Conservation (phyloP, 2,797 vertebrate genomes). For the Leucoraja ocellata region DNA sequence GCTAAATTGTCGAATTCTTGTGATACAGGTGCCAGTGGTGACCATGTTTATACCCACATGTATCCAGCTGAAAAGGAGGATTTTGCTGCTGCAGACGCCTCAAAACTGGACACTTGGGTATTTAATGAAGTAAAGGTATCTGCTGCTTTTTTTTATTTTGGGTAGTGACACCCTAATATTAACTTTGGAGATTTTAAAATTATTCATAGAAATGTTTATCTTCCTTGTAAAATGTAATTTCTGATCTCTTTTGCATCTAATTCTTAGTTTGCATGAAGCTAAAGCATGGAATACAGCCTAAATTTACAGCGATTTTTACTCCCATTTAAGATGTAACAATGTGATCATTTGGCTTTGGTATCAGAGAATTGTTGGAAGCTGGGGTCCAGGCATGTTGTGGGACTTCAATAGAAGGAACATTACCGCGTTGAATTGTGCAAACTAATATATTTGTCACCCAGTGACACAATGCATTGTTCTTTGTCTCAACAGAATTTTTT, state of each 20-base stretch:
- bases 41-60: conserved; percentile 75
- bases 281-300: neutral
- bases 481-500: conserved; percentile 71
- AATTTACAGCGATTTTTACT: neutral
- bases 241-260: neutral
- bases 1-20: conserved; percentile 1
- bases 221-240: no score
- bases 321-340: neutral
- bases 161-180: neutral
- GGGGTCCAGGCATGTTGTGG: neutral
- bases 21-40: conserved; percentile 74
- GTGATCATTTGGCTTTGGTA: neutral
- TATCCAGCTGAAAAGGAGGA: conserved; percentile 78
- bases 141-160: neutral
- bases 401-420: neutral
- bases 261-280: neutral
- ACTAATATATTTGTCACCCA: neutral
- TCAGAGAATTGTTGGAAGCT: neutral
- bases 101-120: conserved; percentile 85
- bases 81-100: conserved; percentile 82
- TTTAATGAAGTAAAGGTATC: conserved; percentile 84
- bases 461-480: neutral
- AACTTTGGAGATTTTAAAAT: neutral
- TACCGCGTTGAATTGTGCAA: neutral
- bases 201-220: neutral